Conservation (phyloP, 37 sponge, comb jelly and placozoan genomes). For the Corticium candelabrum region DNA sequence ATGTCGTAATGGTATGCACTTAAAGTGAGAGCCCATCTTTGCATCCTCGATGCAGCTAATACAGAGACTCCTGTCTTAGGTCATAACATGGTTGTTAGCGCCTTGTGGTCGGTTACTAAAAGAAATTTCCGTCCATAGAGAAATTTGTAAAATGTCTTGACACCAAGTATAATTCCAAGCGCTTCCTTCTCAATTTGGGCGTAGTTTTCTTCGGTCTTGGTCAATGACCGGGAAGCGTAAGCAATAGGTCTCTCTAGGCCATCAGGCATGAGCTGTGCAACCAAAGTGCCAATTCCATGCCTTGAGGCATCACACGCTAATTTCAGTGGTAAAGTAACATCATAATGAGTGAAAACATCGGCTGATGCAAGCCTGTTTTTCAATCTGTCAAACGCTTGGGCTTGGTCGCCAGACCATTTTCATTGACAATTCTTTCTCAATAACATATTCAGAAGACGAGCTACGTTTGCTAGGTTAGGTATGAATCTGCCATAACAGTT, state of each 20-base stretch:
- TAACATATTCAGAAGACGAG: no score
- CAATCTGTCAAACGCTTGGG: constrained; percentile 7
- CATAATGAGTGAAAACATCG: constrained; percentile 24
- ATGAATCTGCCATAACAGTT: no score
- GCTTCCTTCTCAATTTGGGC: constrained; percentile 54
- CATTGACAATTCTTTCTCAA: no score
- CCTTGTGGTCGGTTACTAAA: constrained; percentile 23
- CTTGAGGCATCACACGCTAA: constrained; percentile 26
- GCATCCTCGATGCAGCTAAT: background rate
- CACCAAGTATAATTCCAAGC: constrained; percentile 22
- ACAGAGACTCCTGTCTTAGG: background rate
- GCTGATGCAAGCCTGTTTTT: constrained; percentile 13
- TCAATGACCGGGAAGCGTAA: constrained; percentile 40
- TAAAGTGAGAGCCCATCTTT: no score
- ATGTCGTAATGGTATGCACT: constrained; percentile 41
- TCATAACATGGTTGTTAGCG: constrained; percentile 3
- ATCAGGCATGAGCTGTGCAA: constrained; percentile 30
- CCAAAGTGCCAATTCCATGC: constrained; percentile 30
- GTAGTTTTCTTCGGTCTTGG: constrained; percentile 16
- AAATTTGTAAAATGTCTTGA: constrained; percentile 38
- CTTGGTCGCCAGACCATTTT: constrained; percentile 15
- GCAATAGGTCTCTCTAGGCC: constrained; percentile 37
- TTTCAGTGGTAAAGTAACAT: background rate
- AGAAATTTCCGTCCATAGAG: constrained; percentile 45
- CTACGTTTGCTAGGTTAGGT: no score